These are phyloP conservation scores for Triplophysa bombifrons DNA, from an alignment of 2,797 vertebrate genomes.

Conservation along the genomic window DNA sequence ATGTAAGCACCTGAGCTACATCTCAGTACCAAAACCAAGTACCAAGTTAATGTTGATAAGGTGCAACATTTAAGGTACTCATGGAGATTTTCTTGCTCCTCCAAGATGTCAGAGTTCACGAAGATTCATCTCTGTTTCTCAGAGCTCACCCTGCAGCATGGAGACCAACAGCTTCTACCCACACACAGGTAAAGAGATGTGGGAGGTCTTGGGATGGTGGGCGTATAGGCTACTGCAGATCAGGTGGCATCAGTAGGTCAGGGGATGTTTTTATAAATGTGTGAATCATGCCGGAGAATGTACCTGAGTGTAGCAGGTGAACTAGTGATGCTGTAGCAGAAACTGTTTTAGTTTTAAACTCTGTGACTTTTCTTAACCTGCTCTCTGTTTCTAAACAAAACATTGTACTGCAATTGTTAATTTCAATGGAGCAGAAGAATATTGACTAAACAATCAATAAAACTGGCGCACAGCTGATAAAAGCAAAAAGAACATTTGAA, in stretches of 20 bases:
- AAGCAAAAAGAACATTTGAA: background rate
- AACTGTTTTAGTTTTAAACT: constrained; percentile 51
- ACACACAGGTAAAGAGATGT: constrained; percentile 16
- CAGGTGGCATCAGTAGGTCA: constrained; percentile 22
- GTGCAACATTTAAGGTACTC: background rate
- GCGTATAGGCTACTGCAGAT: background rate
- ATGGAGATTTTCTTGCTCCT: constrained; percentile 37
- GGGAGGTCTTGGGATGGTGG: background rate
- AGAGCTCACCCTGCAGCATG: constrained; percentile 53
- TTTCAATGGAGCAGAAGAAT: background rate
- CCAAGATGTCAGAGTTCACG: constrained; percentile 35
- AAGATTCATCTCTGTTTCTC: constrained; percentile 46
- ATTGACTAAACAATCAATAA: constrained; percentile 25
- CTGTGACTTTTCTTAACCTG: constrained; percentile 28
- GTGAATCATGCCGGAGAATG: background rate
- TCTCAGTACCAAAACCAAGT: background rate
- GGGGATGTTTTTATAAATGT: constrained; percentile 20
- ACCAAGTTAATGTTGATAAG: background rate
- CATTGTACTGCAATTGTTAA: background rate
- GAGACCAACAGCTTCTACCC: constrained; percentile 42
- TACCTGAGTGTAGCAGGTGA: constrained; percentile 62
- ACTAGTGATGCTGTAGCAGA: constrained; percentile 55
- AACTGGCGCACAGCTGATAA: background rate
- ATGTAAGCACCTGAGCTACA: background rate
- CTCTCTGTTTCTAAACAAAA: constrained; percentile 39